A percentile compares a stretch with the other conserved stretches of the same genome.
phyloP scores from a whole-genome alignment of 2,113 vertebrate genomes.

The Hylia prasina region DNA sequence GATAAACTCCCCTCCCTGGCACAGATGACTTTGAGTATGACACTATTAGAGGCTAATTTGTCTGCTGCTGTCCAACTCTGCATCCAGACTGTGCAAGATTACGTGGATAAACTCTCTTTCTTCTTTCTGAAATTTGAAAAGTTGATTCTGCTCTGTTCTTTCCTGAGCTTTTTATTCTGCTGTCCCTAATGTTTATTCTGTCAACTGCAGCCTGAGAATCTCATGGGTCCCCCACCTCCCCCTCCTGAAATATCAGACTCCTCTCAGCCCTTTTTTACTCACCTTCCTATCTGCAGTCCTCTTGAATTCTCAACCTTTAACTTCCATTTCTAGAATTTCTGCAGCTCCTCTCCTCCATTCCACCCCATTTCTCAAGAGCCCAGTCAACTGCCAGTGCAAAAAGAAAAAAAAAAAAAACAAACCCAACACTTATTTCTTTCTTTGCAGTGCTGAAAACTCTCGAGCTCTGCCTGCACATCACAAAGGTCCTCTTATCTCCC shows the following conservation, averaged over 20 bases:
- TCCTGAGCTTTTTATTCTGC: not conserved
- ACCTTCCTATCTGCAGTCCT: not conserved
- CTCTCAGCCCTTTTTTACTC: not conserved
- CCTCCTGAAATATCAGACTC: not conserved
- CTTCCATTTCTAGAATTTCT: not conserved
- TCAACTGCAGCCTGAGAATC: not conserved
- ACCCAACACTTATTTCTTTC: not conserved
- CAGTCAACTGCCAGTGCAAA: not conserved
- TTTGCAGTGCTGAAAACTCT: not conserved
- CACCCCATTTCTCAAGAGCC: constrained; percentile 22
- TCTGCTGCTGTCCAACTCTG: not conserved
- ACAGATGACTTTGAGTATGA: rapidly evolving
- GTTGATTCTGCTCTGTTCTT: not conserved
- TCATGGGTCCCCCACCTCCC: not conserved
- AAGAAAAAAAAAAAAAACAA: not conserved
- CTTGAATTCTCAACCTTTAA: not conserved
- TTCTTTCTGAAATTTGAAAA: not conserved
- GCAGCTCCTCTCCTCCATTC: not conserved
- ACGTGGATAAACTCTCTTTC: not conserved
- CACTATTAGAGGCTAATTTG: not conserved
- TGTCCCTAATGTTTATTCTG: constrained; percentile 13
- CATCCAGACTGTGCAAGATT: not conserved
- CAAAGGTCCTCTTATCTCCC: not conserved
- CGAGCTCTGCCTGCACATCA: not conserved
- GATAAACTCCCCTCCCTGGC: not conserved